phyloP scores from a whole-genome alignment of 2,888 invertebrate species.

The Caenorhabditis sinica region DNA sequence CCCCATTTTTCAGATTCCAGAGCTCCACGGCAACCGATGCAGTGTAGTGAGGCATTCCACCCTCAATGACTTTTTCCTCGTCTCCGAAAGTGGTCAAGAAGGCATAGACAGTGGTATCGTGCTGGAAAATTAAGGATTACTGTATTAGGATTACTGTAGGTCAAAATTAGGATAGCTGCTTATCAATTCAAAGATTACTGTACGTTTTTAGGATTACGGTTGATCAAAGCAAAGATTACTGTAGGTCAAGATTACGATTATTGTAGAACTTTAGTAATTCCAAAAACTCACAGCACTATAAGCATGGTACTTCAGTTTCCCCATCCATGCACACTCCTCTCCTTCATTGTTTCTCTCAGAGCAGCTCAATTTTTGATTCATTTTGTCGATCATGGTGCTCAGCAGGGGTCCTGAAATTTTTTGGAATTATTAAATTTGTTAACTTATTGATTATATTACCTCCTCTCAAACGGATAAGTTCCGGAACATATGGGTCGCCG shows the following conservation, averaged over 20 bases:
- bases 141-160: background rate
- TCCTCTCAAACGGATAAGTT: constrained; percentile 72
- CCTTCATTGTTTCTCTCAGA: constrained; percentile 57
- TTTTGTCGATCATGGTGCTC: constrained; percentile 67
- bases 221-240: background rate
- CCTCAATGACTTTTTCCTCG: constrained; percentile 79
- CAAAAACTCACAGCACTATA: constrained; percentile 78
- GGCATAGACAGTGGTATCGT: constrained; percentile 81
- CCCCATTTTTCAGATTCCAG: constrained; percentile 75
- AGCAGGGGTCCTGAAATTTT: constrained; percentile 56
- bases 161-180: background rate
- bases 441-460: constrained; percentile 34
- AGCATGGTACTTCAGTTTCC: constrained; percentile 78
- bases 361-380: constrained; percentile 69
- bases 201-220: background rate
- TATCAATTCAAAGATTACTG: constrained; percentile 14
- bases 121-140: constrained; percentile 69
- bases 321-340: constrained; percentile 74
- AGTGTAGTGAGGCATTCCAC: constrained; percentile 81
- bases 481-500: constrained; percentile 76
- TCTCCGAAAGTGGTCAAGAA: constrained; percentile 81
- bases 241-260: background rate
- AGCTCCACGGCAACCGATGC: constrained; percentile 80
- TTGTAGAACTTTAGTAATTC: too few species aligned
- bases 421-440: background rate